These are phyloP conservation scores for Holcopasites calliopsidis DNA, from an alignment of 1,140 invertebrate genomes.

Conservation along the genomic window DNA sequence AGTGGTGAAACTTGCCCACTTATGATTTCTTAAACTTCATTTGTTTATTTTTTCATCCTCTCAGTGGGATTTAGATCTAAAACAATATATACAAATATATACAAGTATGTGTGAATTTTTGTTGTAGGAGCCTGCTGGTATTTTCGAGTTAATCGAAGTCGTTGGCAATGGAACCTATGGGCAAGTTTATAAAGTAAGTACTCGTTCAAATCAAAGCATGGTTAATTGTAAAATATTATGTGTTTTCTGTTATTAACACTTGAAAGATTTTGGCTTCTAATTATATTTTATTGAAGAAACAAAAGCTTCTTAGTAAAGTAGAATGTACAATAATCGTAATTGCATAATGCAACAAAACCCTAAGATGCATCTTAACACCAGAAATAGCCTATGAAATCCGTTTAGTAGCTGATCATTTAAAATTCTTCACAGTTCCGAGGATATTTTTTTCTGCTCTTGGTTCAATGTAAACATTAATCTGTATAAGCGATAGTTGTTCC, in stretches of 20 bases:
- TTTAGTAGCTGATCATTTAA: too few species aligned
- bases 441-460: too few species aligned
- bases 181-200: slow-evolving; percentile 98
- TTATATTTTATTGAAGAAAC: neutral
- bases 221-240: neutral
- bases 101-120: slow-evolving; percentile 13
- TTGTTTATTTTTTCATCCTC: too few species aligned
- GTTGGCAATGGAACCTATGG: slow-evolving; percentile 99
- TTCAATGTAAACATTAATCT: neutral
- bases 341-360: too few species aligned
- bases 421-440: too few species aligned
- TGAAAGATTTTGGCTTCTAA: neutral
- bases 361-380: too few species aligned
- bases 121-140: slow-evolving; percentile 98
- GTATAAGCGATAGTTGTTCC: neutral
- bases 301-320: neutral
- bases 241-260: neutral
- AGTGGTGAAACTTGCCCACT: too few species aligned
- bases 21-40: too few species aligned
- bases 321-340: neutral
- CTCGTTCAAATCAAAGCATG: neutral
- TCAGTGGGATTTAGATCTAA: too few species aligned
- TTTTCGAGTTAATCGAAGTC: slow-evolving; percentile 99
- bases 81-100: too few species aligned
- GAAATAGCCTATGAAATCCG: too few species aligned